Conservation (phyloP, 1,140 invertebrate genomes). For the Leptopilina boulardi region DNA sequence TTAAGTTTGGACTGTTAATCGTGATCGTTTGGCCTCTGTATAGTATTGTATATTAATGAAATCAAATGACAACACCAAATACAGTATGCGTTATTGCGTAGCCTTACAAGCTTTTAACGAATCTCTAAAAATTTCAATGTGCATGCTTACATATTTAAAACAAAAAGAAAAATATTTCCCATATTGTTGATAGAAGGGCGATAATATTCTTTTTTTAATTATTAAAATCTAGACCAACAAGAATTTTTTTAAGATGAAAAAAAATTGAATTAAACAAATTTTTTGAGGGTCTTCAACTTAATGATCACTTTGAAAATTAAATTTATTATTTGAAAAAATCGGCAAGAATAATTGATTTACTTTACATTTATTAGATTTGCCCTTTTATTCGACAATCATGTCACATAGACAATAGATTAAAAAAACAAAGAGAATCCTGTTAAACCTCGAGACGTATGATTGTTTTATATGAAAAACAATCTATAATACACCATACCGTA, state of each 20-base stretch:
- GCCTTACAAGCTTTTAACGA: constrained; percentile 21
- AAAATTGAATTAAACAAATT: no score
- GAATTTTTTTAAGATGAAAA: no score
- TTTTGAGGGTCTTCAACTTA: no score
- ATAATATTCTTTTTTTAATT: no score
- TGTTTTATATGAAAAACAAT: background rate
- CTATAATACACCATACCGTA: background rate
- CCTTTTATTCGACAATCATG: background rate
- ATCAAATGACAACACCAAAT: constrained; percentile 32
- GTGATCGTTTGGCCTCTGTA: no score
- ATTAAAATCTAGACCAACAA: no score
- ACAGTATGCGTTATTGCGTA: constrained; percentile 29
- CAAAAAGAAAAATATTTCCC: background rate
- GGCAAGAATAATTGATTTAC: background rate
- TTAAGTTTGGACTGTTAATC: no score
- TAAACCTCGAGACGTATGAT: constrained; percentile 12
- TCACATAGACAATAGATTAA: background rate
- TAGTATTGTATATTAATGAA: constrained; percentile 16
- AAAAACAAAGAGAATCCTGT: background rate
- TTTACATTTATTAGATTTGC: background rate
- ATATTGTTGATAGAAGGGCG: no score
- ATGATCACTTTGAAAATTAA: background rate
- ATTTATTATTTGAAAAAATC: background rate
- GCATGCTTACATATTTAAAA: background rate
- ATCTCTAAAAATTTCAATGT: constrained; percentile 2